Conservation (phyloP, 1,140 invertebrate species). For the Gerris buenoi region DNA sequence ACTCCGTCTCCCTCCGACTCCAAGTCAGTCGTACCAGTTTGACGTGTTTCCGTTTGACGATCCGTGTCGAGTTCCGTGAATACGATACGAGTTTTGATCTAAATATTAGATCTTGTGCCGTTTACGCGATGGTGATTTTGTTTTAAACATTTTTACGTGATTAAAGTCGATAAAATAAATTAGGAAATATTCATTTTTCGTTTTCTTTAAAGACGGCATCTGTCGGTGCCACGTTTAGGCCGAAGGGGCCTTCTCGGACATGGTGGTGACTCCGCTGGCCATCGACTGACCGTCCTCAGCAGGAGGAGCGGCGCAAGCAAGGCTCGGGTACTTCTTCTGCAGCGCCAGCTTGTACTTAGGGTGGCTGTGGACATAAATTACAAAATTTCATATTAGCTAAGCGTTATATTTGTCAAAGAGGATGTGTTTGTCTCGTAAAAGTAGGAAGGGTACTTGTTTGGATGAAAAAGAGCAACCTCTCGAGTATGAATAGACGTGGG, state of each 20-base stretch:
- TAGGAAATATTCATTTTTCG: too few species aligned
- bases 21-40: not conserved
- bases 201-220: not conserved
- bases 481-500: too few species aligned
- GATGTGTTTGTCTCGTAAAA: too few species aligned
- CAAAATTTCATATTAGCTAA: too few species aligned
- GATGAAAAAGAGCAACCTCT: too few species aligned
- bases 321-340: conserved; percentile 47
- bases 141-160: not conserved
- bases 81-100: not conserved
- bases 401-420: too few species aligned
- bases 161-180: too few species aligned
- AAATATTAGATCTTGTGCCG: not conserved
- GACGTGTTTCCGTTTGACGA: not conserved
- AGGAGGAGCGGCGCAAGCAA: conserved; percentile 18
- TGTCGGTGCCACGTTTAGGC: conserved; percentile 12
- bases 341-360: conserved; percentile 58
- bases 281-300: conserved; percentile 12
- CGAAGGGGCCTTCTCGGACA: conserved; percentile 18
- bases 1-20: too few species aligned
- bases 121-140: not conserved
- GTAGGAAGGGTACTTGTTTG: too few species aligned
- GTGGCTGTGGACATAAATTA: conserved; percentile 39
- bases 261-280: conserved; percentile 19
- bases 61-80: not conserved